phyloP scores from a whole-genome alignment of 1,140 invertebrate genomes.

The Lepidostoma basale region DNA sequence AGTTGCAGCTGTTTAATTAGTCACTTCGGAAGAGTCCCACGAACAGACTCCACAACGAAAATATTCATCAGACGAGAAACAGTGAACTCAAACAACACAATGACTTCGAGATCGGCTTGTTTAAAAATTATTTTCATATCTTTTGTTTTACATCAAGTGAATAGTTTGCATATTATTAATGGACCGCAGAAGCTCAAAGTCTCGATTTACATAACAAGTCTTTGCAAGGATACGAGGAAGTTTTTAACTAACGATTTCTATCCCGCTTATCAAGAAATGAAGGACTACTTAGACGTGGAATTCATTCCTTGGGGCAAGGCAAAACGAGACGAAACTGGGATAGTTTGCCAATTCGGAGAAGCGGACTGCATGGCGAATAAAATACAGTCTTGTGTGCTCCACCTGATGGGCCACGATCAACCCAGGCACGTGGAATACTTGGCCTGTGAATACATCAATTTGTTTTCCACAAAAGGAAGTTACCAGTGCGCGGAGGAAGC shows the following conservation, averaged over 20 bases:
- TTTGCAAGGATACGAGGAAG: constrained; percentile 48
- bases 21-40: not conserved
- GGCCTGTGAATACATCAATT: constrained; percentile 50
- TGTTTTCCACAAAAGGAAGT: constrained; percentile 25
- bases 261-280: constrained; percentile 49
- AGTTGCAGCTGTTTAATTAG: too few species aligned
- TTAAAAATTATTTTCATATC: not conserved
- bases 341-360: constrained; percentile 50
- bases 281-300: constrained; percentile 50
- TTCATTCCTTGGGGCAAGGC: constrained; percentile 56
- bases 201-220: constrained; percentile 49
- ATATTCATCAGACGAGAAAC: not conserved
- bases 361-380: constrained; percentile 54
- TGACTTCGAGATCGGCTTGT: not conserved
- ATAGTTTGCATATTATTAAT: constrained; percentile 2
- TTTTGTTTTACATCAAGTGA: not conserved
- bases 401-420: constrained; percentile 48
- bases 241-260: constrained; percentile 49
- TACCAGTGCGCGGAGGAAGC: constrained; percentile 29
- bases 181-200: constrained; percentile 50
- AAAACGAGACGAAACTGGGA: constrained; percentile 33
- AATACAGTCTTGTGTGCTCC: constrained; percentile 52
- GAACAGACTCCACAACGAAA: not conserved
- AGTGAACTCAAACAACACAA: not conserved
- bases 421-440: constrained; percentile 52